phyloP scores from a whole-genome alignment of 2,888 invertebrate genomes.

The Cecidostiba fungosa region DNA sequence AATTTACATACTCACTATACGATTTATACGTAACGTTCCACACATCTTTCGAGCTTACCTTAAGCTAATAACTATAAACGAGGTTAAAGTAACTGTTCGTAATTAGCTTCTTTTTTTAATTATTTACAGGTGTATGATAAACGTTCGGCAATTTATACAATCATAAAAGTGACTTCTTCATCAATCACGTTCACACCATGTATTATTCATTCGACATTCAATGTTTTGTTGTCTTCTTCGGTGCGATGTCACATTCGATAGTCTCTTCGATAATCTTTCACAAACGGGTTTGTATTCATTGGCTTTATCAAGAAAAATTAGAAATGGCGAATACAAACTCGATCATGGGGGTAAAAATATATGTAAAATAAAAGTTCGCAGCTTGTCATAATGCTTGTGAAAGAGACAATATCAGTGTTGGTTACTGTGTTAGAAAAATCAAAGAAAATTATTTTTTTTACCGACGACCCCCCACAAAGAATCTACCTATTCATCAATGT shows the following conservation, averaged over 20 bases:
- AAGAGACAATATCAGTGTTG: constrained; percentile 21
- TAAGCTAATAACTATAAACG: constrained; percentile 64
- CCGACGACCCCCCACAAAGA: constrained; percentile 22
- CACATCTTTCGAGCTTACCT: constrained; percentile 63
- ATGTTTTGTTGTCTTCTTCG: constrained; percentile 39
- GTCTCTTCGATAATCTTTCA: constrained; percentile 47
- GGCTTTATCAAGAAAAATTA: constrained; percentile 44
- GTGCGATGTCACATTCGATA: constrained; percentile 55
- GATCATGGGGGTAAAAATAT: constrained; percentile 25
- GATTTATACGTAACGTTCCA: constrained; percentile 64
- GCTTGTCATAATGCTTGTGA: constrained; percentile 40
- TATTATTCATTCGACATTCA: constrained; percentile 52
- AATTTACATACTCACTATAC: constrained; percentile 65
- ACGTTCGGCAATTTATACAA: constrained; percentile 65
- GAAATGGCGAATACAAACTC: constrained; percentile 52
- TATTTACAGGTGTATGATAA: constrained; percentile 65
- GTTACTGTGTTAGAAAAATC: constrained; percentile 32
- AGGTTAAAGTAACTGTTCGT: constrained; percentile 63
- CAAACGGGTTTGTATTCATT: constrained; percentile 47
- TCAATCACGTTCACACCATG: constrained; percentile 58
- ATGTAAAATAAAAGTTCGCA: constrained; percentile 47
- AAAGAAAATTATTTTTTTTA: constrained; percentile 30
- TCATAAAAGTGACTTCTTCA: constrained; percentile 62
- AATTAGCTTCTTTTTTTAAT: constrained; percentile 61
- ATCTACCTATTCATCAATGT: constrained; percentile 43